These are phyloP conservation scores for Lutjanus erythropterus DNA, from an alignment of 2,113 vertebrate species.

Conservation along the genomic window DNA sequence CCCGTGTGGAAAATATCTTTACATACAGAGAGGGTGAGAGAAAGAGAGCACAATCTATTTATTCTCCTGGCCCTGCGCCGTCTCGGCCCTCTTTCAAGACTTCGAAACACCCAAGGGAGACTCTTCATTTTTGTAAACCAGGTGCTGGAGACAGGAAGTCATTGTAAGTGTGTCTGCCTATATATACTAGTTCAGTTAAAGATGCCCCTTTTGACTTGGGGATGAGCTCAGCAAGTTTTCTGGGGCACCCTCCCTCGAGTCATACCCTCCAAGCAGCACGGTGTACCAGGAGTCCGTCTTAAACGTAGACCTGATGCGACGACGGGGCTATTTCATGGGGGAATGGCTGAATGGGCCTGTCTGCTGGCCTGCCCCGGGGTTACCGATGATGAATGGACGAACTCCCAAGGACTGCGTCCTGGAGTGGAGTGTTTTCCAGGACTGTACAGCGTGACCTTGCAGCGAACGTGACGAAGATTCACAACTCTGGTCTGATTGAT, in stretches of 20 bases:
- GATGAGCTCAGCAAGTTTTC: conserved; percentile 61
- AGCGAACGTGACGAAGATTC: conserved; percentile 24
- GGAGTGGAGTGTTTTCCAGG: conserved; percentile 41
- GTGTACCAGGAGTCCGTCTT: conserved; percentile 15
- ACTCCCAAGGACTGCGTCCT: conserved; percentile 38
- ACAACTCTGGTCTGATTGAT: conserved; percentile 58
- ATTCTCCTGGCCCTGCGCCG: conserved; percentile 42
- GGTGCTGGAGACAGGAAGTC: conserved; percentile 36
- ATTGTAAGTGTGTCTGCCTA: conserved; percentile 29
- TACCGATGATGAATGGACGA: conserved; percentile 68
- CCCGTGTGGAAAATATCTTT: conserved; percentile 35
- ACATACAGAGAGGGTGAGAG: neutral
- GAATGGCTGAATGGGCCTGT: conserved; percentile 40
- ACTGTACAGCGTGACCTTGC: conserved; percentile 62
- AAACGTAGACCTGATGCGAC: conserved; percentile 5
- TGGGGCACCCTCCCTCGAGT: conserved; percentile 48
- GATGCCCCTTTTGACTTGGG: conserved; percentile 4
- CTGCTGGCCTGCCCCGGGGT: conserved; percentile 42
- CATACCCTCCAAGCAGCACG: conserved; percentile 30
- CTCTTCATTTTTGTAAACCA: conserved; percentile 48
- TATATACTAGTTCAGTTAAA: conserved; percentile 37
- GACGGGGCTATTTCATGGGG: conserved; percentile 5
- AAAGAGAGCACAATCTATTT: conserved; percentile 50
- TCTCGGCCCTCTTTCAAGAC: conserved; percentile 52
- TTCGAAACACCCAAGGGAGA: conserved; percentile 42